Base-by-base conservation (phyloP, 2,797 vertebrate genomes). In the Acanthornis magna region DNA sequence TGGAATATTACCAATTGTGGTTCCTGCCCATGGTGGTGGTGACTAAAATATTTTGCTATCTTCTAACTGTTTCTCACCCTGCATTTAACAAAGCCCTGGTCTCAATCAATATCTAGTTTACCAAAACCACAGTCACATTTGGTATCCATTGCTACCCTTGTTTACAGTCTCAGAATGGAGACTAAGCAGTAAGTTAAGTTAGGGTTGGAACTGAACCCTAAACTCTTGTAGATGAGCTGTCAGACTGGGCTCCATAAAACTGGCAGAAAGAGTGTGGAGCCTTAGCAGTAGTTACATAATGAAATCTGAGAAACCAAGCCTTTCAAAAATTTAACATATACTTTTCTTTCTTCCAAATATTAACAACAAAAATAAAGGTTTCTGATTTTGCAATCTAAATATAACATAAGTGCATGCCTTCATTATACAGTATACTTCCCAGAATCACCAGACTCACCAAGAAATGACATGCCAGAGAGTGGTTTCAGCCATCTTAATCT, bases 111-210 rank as follows among this genome's bases (percentile, higher is more conserved):
- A 91, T 45, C 57, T 71, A 71, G 54, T 73, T 93, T 82, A 91
- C 27, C 40, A 68, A 96, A 96, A 95, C 84, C 94, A 80, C 91
- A 89, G 65, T 77, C 47, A 77, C 86, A 91, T 95, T 97, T 96
- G 91, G 78, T 91, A 94, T 92, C 70, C 68, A 91, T 93, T 89
- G 89, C 82, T 95, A 62, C 5, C 38, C 91, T 80, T 93, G 86
- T 93, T 96, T 92, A 88, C 68, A 80, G 38, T 57, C 26, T 87
- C 71, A 83, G 77, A 91, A 85, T 61, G 32, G 22, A 85, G 50
- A 57, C 68, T 57, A 79, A 84, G 86, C 82, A 90, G 17, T 81
- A 93, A 87, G 63, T 86, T 73, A 93, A 67, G 55, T 63, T 60
- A 38, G 36, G 57, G 13, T 47, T 95, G 90, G 88, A 96, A 76